phyloP scores from a whole-genome alignment of 1,140 invertebrate species.

The Aleiodes sp. region DNA sequence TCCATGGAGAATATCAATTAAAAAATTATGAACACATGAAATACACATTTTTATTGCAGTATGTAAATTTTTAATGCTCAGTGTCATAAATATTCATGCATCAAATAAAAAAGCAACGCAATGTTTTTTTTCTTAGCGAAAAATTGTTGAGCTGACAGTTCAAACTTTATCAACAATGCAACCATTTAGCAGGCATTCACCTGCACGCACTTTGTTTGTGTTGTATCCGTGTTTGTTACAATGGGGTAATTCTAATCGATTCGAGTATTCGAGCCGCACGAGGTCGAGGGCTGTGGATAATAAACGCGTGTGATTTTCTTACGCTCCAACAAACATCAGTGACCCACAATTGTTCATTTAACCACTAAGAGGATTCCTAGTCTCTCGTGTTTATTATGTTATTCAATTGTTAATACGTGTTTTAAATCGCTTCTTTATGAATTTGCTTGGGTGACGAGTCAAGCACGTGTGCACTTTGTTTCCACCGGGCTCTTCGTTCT shows the following conservation, averaged over 20 bases:
- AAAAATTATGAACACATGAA: no score
- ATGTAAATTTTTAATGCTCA: neutral
- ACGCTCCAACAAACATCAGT: neutral
- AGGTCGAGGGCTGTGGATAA: slow-evolving; percentile 28
- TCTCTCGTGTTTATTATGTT: neutral
- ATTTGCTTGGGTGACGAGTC: neutral
- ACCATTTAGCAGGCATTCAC: neutral
- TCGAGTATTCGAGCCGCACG: slow-evolving; percentile 14
- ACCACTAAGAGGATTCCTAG: slow-evolving; percentile 1
- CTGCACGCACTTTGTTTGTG: neutral
- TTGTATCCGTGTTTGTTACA: neutral
- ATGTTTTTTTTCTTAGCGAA: neutral
- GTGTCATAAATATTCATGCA: neutral
- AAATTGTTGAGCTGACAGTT: neutral
- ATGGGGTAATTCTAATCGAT: slow-evolving; percentile 16
- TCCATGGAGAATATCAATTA: no score
- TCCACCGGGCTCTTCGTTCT: neutral
- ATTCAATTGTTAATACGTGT: neutral
- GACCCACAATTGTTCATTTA: neutral
- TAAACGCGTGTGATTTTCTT: slow-evolving; percentile 16
- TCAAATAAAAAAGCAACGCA: neutral
- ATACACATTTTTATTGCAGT: neutral
- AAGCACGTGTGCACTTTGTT: neutral
- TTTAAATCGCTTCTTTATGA: neutral
- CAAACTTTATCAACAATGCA: neutral